Base-by-base conservation (phyloP, 2,113 vertebrate genomes). In the Corvus hawaiiensis region DNA sequence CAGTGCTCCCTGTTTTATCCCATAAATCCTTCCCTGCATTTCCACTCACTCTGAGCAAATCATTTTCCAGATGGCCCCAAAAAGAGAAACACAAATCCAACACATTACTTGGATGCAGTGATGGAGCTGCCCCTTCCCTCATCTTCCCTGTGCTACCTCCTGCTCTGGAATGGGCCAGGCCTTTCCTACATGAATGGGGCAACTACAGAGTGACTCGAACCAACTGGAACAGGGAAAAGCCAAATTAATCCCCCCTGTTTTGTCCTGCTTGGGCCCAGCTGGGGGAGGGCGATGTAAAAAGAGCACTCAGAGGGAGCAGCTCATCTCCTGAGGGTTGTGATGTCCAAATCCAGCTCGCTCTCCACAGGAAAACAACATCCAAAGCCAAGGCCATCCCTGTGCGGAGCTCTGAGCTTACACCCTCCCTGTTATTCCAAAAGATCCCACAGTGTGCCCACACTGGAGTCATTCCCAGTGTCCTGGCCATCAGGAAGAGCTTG, bases 401-500 rank as follows among this genome's bases (percentile, higher is more conserved):
- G 13, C 2, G 3, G 30, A 37, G 75, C 49, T 85, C 86, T 6
- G 3, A 2, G 2, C 37, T 68, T 43, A 7, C 62, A 32, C 48
- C 44, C 58, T 63, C 44, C 8, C 67, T 49, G 35, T 9, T 26
- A 37, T 18, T 20, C 55, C 58, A 35, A 10, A 52, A 27, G 16
- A 55, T 19, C 23, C 46, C 5, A 0, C 21, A 78, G 5, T 55
- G 61, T 46, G 49, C 86, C 69, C 19, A 6, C 64, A 32, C n/a
- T 75, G 11, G n/a, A 67, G 28, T 6, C 16, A 5, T 2, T 18
- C 72, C 77, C 79, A 68, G 3, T 2, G 35, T 39, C 21, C 14
- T 1, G 7, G 82, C 49, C 27, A 3, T 3, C 4, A 1, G 27
- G 8, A n/a, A 23, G 15, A 66, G 43, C 55, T 74, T 2, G 10